Percentiles rank a stretch among this genome's conserved stretches.
phyloP scores from a whole-genome alignment of 2,888 invertebrate species.

The Elmis aenea region DNA sequence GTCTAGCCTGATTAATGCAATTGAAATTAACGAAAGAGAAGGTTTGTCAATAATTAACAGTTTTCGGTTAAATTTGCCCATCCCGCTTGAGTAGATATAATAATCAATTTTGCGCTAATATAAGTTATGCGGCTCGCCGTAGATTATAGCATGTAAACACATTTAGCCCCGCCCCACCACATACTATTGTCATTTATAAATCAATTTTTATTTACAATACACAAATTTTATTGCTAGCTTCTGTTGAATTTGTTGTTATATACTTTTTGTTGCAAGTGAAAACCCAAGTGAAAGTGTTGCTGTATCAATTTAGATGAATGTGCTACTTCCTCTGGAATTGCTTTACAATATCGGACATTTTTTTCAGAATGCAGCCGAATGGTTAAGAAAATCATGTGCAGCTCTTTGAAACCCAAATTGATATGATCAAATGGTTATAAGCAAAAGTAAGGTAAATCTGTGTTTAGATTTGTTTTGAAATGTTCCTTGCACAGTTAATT shows the following conservation, averaged over 20 bases:
- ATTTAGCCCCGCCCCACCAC: slow-evolving; percentile 47
- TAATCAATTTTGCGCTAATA: not conserved
- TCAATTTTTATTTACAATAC: slow-evolving; percentile 31
- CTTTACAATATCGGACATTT: too few species aligned
- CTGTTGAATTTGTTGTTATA: slow-evolving; percentile 2
- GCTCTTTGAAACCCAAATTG: slow-evolving; percentile 14
- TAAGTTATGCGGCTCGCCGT: not conserved
- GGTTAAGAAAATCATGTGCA: slow-evolving; percentile 27
- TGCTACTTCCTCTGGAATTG: too few species aligned
- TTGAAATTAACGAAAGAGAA: slow-evolving; percentile 37
- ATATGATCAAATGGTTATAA: slow-evolving; percentile 22
- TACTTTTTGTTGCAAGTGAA: too few species aligned
- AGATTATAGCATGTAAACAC: slow-evolving; percentile 41
- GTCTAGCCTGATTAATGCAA: slow-evolving; percentile 36
- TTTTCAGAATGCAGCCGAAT: slow-evolving; percentile 37
- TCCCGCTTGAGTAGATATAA: not conserved
- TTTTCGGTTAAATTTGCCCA: not conserved
- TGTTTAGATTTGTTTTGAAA: too few species aligned
- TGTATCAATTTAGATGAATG: too few species aligned
- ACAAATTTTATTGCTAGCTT: slow-evolving; percentile 2
- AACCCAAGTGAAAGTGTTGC: too few species aligned
- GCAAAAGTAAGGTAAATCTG: slow-evolving; percentile 22
- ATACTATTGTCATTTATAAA: slow-evolving; percentile 37
- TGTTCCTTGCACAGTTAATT: too few species aligned
- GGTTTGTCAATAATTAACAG: slow-evolving; percentile 29